Evolutionary conservation across 1,140 invertebrate genomes (phyloP).

Genomic region (Drosophila quadrilineata): DNA sequence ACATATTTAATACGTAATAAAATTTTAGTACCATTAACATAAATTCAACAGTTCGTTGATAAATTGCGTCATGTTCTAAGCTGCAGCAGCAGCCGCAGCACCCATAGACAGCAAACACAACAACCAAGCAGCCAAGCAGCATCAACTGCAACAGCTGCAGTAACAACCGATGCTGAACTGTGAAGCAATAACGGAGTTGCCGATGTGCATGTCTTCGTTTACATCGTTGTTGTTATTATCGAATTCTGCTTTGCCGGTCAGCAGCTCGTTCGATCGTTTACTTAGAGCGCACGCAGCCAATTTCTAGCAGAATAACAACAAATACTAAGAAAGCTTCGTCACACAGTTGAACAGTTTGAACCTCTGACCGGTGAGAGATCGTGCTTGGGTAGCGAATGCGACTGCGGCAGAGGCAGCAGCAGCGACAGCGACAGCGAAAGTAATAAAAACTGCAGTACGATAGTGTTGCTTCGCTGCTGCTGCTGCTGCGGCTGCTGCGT

Average conservation of each 20-base stretch:
- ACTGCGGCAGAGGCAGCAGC: neutral
- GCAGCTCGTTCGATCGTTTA: slow-evolving; percentile 35
- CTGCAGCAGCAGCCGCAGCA: slow-evolving; percentile 1
- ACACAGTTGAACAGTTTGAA: slow-evolving; percentile 35
- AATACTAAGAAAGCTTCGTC: slow-evolving; percentile 43
- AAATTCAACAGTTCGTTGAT: slow-evolving; percentile 18
- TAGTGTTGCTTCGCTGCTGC: too few species aligned
- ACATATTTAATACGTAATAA: slow-evolving; percentile 2
- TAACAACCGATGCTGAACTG: neutral
- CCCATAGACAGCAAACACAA: slow-evolving; percentile 11
- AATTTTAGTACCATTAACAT: slow-evolving; percentile 6
- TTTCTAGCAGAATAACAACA: slow-evolving; percentile 22
- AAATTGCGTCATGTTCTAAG: slow-evolving; percentile 38
- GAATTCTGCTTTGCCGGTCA: slow-evolving; percentile 12
- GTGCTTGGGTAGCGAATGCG: slow-evolving; percentile 10
- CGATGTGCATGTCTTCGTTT: too few species aligned
- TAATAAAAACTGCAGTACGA: too few species aligned
- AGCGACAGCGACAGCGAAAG: neutral
- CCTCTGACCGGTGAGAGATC: slow-evolving; percentile 50
- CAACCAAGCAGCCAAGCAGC: too few species aligned
- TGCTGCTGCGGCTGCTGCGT: neutral
- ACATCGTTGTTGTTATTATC: slow-evolving; percentile 16
- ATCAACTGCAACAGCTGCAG: neutral
- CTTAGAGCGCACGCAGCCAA: slow-evolving; percentile 42
- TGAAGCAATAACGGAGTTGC: slow-evolving; percentile 30